phyloP scores from a whole-genome alignment of 2,113 vertebrate genomes.

The Callaeas wilsoni region DNA sequence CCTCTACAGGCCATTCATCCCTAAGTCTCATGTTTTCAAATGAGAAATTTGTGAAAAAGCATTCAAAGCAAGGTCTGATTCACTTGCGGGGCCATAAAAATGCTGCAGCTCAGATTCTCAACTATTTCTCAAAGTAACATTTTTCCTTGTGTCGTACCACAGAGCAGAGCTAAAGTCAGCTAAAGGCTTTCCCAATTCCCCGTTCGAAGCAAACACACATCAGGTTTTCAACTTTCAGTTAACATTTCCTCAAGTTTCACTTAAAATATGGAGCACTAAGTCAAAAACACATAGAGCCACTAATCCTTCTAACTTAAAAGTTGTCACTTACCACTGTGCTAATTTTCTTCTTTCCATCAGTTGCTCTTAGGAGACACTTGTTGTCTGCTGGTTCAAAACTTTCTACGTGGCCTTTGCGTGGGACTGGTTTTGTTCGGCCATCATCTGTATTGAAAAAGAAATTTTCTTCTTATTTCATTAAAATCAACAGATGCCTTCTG shows the following conservation, averaged over 20 bases:
- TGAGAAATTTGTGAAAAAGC: neutral
- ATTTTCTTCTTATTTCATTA: neutral
- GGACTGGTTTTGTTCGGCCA: slow-evolving; percentile 90
- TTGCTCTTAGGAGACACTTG: slow-evolving; percentile 95
- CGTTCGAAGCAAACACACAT: neutral
- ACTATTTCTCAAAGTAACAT: neutral
- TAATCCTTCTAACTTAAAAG: neutral
- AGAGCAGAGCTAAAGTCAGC: neutral
- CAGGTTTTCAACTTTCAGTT: neutral
- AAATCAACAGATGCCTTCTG: neutral
- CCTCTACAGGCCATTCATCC: neutral
- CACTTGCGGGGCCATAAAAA: neutral
- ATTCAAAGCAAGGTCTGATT: neutral
- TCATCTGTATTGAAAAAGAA: slow-evolving; percentile 78
- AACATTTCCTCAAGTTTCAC: neutral
- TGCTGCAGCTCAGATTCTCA: neutral
- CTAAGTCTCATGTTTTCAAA: neutral
- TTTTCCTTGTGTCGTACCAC: neutral
- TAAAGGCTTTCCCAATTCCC: neutral
- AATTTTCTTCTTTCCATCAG: slow-evolving; percentile 96
- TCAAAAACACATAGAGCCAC: neutral
- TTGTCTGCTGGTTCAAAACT: slow-evolving; percentile 91
- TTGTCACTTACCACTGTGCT: slow-evolving; percentile 90
- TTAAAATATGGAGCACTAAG: neutral
- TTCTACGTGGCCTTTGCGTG: slow-evolving; percentile 86